These are phyloP conservation scores for Spisula solida DNA, from an alignment of 2,888 invertebrate genomes.

Conservation along the genomic window DNA sequence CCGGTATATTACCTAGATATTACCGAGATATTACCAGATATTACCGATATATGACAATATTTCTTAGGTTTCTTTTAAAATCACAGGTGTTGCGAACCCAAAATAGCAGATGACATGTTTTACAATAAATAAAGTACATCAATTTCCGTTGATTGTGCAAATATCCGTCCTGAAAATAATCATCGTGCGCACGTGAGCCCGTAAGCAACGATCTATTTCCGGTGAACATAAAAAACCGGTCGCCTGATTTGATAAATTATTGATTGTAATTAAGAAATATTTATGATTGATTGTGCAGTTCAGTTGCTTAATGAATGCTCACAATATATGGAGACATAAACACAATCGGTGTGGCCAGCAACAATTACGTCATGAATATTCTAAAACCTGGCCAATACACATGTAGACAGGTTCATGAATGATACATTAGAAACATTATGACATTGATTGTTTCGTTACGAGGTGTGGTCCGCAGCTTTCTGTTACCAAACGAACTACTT, in stretches of 20 bases:
- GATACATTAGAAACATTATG: too few relatives aligned
- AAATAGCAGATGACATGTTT: not conserved
- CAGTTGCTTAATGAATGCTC: not conserved
- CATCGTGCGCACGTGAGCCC: not conserved
- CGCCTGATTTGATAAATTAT: not conserved
- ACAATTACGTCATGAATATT: too few relatives aligned
- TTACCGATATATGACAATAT: too few relatives aligned
- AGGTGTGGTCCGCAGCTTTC: too few relatives aligned
- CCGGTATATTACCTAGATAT: too few relatives aligned
- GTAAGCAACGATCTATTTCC: not conserved
- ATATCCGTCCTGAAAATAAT: conserved; percentile 1
- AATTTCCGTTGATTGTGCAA: not conserved
- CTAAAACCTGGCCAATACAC: too few relatives aligned
- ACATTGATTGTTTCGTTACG: too few relatives aligned
- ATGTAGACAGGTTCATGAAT: too few relatives aligned
- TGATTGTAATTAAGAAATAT: not conserved
- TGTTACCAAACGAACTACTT: too few relatives aligned
- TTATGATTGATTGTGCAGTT: not conserved
- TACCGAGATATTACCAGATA: too few relatives aligned
- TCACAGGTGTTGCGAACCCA: not conserved
- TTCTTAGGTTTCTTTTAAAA: not conserved
- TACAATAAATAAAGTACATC: not conserved
- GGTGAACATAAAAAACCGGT: not conserved
- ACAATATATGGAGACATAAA: not conserved
- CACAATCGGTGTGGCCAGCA: not conserved